Percentiles rank a stretch among this genome's conserved stretches.
Evolutionary conservation across 2,797 vertebrate genomes (phyloP).

Genomic region (Nyctalus aviator): DNA sequence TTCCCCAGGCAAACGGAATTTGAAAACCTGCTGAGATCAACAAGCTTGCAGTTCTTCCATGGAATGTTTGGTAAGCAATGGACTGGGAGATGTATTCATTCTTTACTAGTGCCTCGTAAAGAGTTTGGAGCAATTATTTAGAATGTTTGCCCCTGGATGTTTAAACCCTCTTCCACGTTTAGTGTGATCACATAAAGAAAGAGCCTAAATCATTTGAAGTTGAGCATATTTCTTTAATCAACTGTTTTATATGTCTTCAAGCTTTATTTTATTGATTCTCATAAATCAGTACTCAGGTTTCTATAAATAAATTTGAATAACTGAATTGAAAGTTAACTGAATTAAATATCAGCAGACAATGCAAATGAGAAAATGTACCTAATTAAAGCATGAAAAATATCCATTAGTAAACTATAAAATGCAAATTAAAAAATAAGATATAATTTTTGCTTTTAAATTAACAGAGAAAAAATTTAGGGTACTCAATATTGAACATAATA

Average conservation of each 20-base stretch:
- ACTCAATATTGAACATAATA: neutral
- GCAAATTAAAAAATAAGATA: slow-evolving; percentile 1
- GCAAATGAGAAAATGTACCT: neutral
- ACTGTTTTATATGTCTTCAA: slow-evolving; percentile 18
- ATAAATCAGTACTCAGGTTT: neutral
- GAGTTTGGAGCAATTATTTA: slow-evolving; percentile 6
- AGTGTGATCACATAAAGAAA: slow-evolving; percentile 2
- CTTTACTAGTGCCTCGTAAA: neutral
- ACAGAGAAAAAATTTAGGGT: neutral
- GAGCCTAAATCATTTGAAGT: neutral
- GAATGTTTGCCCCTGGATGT: slow-evolving; percentile 16
- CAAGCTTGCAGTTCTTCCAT: slow-evolving; percentile 19
- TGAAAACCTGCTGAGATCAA: slow-evolving; percentile 55
- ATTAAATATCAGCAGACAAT: slow-evolving; percentile 6
- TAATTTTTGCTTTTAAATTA: slow-evolving; percentile 26
- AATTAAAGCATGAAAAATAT: neutral
- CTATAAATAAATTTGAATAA: slow-evolving; percentile 43
- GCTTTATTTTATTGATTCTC: slow-evolving; percentile 52
- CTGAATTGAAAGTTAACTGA: slow-evolving; percentile 41
- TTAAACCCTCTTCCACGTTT: neutral
- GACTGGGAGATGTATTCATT: slow-evolving; percentile 21
- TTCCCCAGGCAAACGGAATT: slow-evolving; percentile 51
- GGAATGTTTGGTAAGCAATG: slow-evolving; percentile 63
- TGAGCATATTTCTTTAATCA: neutral
- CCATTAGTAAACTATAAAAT: slow-evolving; percentile 8